Evolutionary conservation across 2,797 vertebrate genomes (phyloP), one percentile per base, ranked within the genome.

Genomic region (Anguilla pacifica): DNA sequence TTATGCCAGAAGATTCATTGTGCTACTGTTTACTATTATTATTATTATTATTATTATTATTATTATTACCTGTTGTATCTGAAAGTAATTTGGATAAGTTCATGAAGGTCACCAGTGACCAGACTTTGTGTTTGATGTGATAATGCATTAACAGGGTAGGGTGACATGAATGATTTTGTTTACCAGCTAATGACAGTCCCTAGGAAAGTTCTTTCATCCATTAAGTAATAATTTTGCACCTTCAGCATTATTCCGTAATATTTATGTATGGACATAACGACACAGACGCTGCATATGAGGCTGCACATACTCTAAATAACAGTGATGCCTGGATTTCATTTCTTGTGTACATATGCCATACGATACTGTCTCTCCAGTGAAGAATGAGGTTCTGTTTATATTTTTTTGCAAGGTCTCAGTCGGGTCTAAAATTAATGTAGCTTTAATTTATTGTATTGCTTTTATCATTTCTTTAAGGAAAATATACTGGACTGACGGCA

Each of bases 401-500:
- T 83, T 83, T 43, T 49, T 64, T 67, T 17, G 5, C 4, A 4
- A 67, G 61, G 25, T 25, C 25, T n/a, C 19, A 25, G 9, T n/a
- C 25, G 15, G 13, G 19, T 35, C 25, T 79, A 83, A 87, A 82
- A 87, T 61, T 39, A 81, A 82, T 67, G 59, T 67, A 57, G 64
- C 22, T 83, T 28, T 51, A 57, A 87, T 83, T 67, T 83, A 53
- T 72, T 59, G 57, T 67, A 39, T 31, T 87, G 53, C 89, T 82
- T 84, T 82, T 84, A 31, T 86, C 87, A 15, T 43, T 7, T 70
- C 61, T 70, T 53, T 51, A 28, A 99, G 99, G 83, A 99, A 99
- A 93, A 97, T 99, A 43, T 99, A 98, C 91, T 99, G 99, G 99
- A 99, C 97, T 0, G 99, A 99, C 94, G 98, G 98, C 35, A 99